Evolutionary conservation across 2,797 vertebrate species (phyloP), one percentile per base, ranked within the genome.

Genomic region (Alca torda): DNA sequence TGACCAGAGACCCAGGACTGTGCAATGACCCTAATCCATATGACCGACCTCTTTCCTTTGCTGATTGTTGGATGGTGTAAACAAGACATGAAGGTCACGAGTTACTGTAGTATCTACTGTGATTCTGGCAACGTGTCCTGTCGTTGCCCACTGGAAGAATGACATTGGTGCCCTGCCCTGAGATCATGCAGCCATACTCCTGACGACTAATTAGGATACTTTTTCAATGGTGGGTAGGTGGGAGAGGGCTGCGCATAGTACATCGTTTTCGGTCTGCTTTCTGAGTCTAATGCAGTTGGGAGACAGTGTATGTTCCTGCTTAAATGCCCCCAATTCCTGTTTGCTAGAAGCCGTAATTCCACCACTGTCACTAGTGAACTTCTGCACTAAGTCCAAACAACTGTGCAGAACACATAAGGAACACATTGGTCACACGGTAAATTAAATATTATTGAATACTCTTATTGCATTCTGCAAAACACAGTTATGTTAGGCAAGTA

Each of bases 371-470:
- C 33, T 19, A 35, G 31, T 12, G 31, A 90, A 56, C 46, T 37
- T 61, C 60, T 54, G 20, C 60, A 24, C 3, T 1, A 10, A 63
- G 46, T 26, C 39, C 48, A 19, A 77, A 35, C 6, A 10, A 1
- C 5, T 10, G 24, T 56, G 50, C 63, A 56, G 45, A 63, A n/a
- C 23, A 16, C 10, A 25, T 11, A 33, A 79, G 45, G 45, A 35
- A 25, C 54, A 31, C 35, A 10, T 11, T 25, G 28, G 23, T 4
- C 1, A 1, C 50, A 9, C 0, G 1, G 39, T 45, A 63, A 73
- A 77, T 87, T 17, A 35, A 93, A 64, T 74, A 54, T 64, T 57
- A 45, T 31, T 68, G 83, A 63, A 25, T 1, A 15, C 1, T 57
- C 1, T 54, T 23, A 7, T 7, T 41, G 51, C 35, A 13, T 56